A percentile compares a stretch with the other conserved stretches of the same genome.
Evolutionary conservation across 2,113 vertebrate genomes (phyloP).

Genomic region (Gallinago jamesoni): DNA sequence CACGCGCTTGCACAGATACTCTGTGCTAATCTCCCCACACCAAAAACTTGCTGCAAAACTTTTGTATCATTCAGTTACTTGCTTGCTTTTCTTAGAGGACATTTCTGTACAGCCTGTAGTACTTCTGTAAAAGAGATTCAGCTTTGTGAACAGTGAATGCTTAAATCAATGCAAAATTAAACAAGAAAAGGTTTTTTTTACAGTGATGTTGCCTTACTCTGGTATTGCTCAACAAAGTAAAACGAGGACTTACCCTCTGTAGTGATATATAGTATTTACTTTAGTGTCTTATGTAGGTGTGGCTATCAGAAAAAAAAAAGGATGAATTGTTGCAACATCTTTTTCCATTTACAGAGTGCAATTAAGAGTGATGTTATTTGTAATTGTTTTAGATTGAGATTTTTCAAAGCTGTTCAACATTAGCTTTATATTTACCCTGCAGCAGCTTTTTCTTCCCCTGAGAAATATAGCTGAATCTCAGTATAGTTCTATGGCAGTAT

Average conservation of each 20-base stretch:
- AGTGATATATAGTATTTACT: slow-evolving; percentile 7
- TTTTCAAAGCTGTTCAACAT: not conserved
- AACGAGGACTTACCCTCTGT: not conserved
- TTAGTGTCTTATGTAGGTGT: not conserved
- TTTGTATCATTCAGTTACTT: not conserved
- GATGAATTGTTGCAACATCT: not conserved
- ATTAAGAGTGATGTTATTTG: not conserved
- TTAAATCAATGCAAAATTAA: not conserved
- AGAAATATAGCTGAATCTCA: not conserved
- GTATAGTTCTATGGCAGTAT: not conserved
- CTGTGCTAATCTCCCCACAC: not conserved
- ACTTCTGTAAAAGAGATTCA: not conserved
- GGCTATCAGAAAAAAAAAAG: not conserved
- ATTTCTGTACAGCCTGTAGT: not conserved
- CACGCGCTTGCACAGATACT: not conserved
- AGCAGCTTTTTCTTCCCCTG: not conserved
- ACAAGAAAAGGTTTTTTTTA: not conserved
- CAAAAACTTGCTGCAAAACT: not conserved
- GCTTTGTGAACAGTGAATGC: not conserved
- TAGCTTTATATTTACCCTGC: not conserved
- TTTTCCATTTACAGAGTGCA: not conserved
- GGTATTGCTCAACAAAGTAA: not conserved
- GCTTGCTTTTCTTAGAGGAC: not conserved
- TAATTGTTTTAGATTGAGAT: not conserved
- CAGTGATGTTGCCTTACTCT: not conserved